Conservation (phyloP, 2,113 vertebrate species). For the Sander lucioperca region DNA sequence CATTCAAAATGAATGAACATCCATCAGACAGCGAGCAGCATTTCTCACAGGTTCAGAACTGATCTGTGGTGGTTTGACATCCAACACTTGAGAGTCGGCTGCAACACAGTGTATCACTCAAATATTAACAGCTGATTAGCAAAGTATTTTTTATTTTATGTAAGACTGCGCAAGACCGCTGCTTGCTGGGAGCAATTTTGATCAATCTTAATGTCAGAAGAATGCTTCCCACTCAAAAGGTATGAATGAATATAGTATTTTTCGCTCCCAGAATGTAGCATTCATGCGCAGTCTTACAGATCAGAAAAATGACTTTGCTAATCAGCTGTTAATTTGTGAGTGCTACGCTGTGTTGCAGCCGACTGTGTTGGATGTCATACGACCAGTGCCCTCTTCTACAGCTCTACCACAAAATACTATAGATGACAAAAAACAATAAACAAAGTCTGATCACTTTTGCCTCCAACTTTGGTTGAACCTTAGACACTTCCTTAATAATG, state of each 20-base stretch:
- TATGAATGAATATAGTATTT: not conserved
- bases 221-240: not conserved
- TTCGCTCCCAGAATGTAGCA: not conserved
- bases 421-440: not conserved
- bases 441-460: not conserved
- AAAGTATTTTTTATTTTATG: not conserved
- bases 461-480: not conserved
- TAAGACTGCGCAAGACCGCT: not conserved
- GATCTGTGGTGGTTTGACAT: not conserved
- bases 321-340: not conserved
- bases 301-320: not conserved
- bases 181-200: not conserved
- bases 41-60: not conserved
- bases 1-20: not conserved
- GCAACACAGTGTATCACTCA: not conserved
- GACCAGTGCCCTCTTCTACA: too few relatives aligned
- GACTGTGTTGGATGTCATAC: not conserved
- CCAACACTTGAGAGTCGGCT: not conserved
- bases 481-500: not conserved
- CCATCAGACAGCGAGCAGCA: not conserved
- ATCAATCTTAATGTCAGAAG: not conserved
- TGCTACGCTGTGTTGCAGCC: not conserved
- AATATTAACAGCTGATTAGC: constrained; percentile 6
- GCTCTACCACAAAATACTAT: not conserved
- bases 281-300: not conserved